Percentiles rank a stretch among this genome's conserved stretches.
These are phyloP conservation scores for Acipenser transmontanus DNA, from an alignment of 2,797 vertebrate species.

Conservation along the genomic window DNA sequence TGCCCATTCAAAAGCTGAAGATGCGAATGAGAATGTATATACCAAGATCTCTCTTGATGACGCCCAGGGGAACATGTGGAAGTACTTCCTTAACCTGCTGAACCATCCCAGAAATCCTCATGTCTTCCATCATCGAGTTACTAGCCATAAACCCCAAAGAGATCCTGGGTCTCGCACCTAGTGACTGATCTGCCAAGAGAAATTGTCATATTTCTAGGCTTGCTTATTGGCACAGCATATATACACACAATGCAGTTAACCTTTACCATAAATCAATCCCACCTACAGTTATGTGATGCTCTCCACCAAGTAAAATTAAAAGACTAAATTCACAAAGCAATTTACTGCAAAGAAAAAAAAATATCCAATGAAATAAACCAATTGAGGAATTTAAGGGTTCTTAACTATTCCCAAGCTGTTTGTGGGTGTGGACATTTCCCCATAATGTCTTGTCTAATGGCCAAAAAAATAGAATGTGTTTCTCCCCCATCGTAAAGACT, in stretches of 20 bases:
- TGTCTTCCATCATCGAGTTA: conserved; percentile 58
- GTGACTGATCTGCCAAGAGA: conserved; percentile 16
- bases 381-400: too few species aligned
- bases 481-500: too few species aligned
- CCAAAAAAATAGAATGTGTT: too few species aligned
- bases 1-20: background rate
- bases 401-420: too few species aligned
- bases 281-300: rapidly evolving
- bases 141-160: conserved; percentile 50
- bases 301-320: too few species aligned
- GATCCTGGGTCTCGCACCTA: conserved; percentile 44
- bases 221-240: background rate
- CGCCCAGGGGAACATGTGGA: conserved; percentile 79
- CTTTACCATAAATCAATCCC: background rate
- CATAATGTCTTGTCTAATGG: too few species aligned
- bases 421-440: too few species aligned
- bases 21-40: conserved; percentile 26
- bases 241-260: background rate
- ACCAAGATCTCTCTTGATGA: conserved; percentile 85
- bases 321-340: too few species aligned
- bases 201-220: background rate
- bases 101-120: conserved; percentile 61
- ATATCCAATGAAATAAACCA: too few species aligned
- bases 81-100: conserved; percentile 91
- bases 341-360: too few species aligned